Evolutionary conservation across 23 tunicate species (phyloP).

Genomic region (Styela clava): DNA sequence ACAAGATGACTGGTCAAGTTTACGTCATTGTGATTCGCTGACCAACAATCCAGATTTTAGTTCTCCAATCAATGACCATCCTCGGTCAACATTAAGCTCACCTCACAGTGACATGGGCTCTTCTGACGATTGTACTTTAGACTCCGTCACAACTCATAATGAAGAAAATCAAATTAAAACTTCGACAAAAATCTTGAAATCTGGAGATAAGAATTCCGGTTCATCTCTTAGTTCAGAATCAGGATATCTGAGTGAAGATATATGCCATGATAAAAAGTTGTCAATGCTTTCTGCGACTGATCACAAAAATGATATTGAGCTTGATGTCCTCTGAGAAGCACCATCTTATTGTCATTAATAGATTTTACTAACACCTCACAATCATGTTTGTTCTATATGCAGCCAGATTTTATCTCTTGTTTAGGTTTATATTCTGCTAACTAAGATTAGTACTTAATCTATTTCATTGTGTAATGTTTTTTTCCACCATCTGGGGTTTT

Average conservation of each 20-base stretch:
- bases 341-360: no score
- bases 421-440: no score
- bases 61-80: neutral
- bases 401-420: no score
- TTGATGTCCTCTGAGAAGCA: neutral
- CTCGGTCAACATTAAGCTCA: neutral
- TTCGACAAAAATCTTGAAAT: neutral
- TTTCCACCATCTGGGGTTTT: no score
- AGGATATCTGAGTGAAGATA: constrained; percentile 17
- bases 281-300: neutral
- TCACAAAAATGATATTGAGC: neutral
- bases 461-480: no score
- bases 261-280: neutral
- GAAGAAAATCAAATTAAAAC: neutral
- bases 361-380: no score
- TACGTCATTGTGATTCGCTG: neutral
- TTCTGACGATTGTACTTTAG: constrained; percentile 1
- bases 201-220: neutral
- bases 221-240: constrained; percentile 23
- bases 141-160: neutral
- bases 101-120: constrained; percentile 14
- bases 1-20: neutral
- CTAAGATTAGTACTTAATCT: no score
- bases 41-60: neutral
- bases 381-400: no score